phyloP scores from a whole-genome alignment of 1,140 invertebrate species.

The Harpegnathos saltator region DNA sequence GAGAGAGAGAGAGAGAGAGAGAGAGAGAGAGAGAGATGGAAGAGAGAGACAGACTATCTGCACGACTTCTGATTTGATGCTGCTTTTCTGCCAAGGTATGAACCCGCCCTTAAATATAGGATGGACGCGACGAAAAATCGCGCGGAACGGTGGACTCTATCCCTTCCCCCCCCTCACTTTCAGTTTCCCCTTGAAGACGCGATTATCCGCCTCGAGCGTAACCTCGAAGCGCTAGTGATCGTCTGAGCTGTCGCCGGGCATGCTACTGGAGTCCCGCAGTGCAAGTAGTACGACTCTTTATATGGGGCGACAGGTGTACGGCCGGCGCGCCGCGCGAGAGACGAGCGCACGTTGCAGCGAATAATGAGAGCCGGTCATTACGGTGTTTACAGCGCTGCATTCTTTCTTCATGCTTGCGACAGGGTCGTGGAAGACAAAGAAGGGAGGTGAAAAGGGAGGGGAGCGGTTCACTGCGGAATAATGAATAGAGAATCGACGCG shows the following conservation, averaged over 20 bases:
- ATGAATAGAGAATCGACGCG: neutral
- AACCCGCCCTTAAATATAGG: no score
- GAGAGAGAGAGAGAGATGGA: no score
- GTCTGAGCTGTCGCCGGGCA: neutral
- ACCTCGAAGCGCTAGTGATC: constrained; percentile 18
- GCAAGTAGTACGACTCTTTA: constrained; percentile 64
- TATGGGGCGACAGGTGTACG: constrained; percentile 66
- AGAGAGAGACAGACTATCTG: no score
- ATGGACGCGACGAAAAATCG: no score
- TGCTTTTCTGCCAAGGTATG: no score
- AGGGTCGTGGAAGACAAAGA: no score
- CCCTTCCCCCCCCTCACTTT: no score
- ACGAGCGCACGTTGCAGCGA: constrained; percentile 14
- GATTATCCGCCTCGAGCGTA: neutral
- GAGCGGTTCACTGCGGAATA: neutral
- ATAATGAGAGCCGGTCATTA: constrained; percentile 40
- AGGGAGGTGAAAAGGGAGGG: neutral
- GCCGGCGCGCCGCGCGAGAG: constrained; percentile 27
- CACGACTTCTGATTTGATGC: no score
- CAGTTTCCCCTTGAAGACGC: neutral
- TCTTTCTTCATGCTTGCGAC: constrained; percentile 31
- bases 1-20: no score
- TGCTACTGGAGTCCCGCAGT: constrained; percentile 37
- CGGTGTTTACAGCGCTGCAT: constrained; percentile 19
- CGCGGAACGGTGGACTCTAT: no score